These are phyloP conservation scores for Zaprionus ornatus DNA, from an alignment of 1,140 invertebrate genomes.

Conservation along the genomic window DNA sequence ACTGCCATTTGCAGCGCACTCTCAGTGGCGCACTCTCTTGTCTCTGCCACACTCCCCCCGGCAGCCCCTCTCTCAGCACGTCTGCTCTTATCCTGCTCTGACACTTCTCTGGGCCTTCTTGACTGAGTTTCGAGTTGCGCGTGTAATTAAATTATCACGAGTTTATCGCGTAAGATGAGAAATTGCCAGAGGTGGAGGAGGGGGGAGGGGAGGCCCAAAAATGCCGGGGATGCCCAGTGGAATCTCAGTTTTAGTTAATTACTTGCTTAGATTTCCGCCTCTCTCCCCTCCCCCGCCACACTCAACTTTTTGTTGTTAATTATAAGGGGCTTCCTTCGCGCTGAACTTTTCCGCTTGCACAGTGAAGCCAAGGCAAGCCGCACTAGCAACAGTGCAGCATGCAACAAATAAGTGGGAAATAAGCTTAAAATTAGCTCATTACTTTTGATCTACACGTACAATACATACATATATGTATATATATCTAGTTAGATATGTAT, in stretches of 20 bases:
- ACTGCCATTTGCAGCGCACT: conserved; percentile 32
- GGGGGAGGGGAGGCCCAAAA: conserved; percentile 24
- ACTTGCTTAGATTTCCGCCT: conserved; percentile 45
- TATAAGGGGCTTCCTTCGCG: conserved; percentile 28
- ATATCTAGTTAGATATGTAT: neutral
- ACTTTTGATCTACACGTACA: conserved; percentile 1
- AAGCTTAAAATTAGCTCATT: conserved; percentile 3
- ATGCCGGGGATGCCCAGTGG: conserved; percentile 8
- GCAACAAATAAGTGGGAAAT: conserved; percentile 1
- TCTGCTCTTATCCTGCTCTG: too few species aligned
- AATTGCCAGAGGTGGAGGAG: conserved; percentile 7
- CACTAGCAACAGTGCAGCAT: neutral
- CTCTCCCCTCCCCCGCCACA: neutral
- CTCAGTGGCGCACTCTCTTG: conserved; percentile 5
- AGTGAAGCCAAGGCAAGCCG: neutral
- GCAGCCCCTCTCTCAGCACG: neutral
- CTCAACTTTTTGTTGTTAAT: conserved; percentile 43
- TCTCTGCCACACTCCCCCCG: neutral
- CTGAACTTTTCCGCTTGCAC: neutral
- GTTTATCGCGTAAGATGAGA: conserved; percentile 53
- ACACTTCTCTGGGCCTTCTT: conserved; percentile 2
- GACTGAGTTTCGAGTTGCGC: conserved; percentile 43
- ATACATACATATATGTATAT: neutral
- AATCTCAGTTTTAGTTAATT: conserved; percentile 57
- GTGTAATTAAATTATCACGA: conserved; percentile 67